A percentile compares a stretch with the other conserved stretches of the same genome.
These are phyloP conservation scores for Carcinoscorpius rotundicauda DNA, from an alignment of 1,140 invertebrate species.

Conservation along the genomic window DNA sequence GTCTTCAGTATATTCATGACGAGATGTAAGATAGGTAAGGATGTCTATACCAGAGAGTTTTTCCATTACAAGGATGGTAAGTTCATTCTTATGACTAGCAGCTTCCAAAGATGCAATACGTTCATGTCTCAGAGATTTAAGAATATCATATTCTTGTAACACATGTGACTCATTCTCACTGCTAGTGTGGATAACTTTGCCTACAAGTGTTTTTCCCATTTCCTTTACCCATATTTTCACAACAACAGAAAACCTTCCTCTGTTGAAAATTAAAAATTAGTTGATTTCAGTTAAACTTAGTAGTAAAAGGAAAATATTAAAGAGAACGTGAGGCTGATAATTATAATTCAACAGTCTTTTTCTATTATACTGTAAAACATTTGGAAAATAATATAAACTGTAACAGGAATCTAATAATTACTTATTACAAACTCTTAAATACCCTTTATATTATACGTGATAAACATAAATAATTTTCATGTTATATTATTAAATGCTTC, in stretches of 20 bases:
- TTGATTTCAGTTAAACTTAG: background rate
- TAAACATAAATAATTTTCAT: too few relatives aligned
- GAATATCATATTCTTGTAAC: conserved; percentile 58
- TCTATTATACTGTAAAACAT: conserved; percentile 8
- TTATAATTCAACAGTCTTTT: too few relatives aligned
- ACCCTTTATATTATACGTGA: conserved; percentile 1
- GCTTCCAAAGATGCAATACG: conserved; percentile 59
- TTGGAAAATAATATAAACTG: conserved; percentile 15
- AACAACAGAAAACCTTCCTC: conserved; percentile 72
- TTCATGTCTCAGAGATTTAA: conserved; percentile 68
- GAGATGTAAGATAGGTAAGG: conserved; percentile 68
- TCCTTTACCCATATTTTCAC: conserved; percentile 45
- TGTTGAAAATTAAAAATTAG: conserved; percentile 28
- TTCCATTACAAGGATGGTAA: conserved; percentile 49
- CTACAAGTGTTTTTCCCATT: conserved; percentile 10
- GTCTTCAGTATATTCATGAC: conserved; percentile 80
- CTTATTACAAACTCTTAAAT: background rate
- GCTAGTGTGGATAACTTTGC: conserved; percentile 16
- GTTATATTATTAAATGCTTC: too few relatives aligned
- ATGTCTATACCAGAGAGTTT: conserved; percentile 84
- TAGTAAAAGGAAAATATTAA: too few relatives aligned
- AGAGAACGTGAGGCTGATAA: too few relatives aligned
- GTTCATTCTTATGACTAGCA: conserved; percentile 26
- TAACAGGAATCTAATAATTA: background rate
- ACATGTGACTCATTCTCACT: conserved; percentile 11